These are phyloP conservation scores for Cyprinella venusta DNA, from an alignment of 2,797 vertebrate species.

Conservation along the genomic window DNA sequence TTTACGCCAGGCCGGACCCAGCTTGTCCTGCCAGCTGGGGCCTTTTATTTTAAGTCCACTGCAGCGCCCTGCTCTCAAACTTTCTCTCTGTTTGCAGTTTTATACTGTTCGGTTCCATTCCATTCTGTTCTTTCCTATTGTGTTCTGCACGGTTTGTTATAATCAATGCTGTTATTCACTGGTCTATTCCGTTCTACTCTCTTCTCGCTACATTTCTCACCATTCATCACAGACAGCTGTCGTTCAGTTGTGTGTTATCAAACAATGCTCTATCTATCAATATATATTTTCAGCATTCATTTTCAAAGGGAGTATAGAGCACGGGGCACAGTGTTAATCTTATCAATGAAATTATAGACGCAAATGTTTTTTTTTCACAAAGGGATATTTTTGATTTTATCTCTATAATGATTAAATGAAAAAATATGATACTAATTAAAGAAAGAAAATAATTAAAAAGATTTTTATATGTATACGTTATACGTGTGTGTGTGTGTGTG, in stretches of 20 bases:
- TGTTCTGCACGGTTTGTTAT: neutral
- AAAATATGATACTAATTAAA: neutral
- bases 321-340: neutral
- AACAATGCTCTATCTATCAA: constrained; percentile 11
- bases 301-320: neutral
- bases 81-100: neutral
- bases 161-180: constrained; percentile 19
- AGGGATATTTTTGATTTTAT: neutral
- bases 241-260: neutral
- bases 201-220: constrained; percentile 30
- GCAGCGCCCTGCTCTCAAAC: neutral
- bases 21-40: constrained; percentile 67
- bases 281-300: neutral
- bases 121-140: constrained; percentile 27
- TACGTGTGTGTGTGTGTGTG: no score
- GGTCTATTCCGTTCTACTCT: constrained; percentile 18
- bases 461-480: neutral
- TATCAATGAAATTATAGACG: neutral
- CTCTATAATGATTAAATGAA: neutral
- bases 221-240: constrained; percentile 33
- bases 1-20: constrained; percentile 66
- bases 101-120: constrained; percentile 20
- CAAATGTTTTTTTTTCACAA: neutral
- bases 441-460: neutral
- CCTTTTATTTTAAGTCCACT: constrained; percentile 42